Conservation (phyloP, 2,888 invertebrate species). For the Phasia obesa region DNA sequence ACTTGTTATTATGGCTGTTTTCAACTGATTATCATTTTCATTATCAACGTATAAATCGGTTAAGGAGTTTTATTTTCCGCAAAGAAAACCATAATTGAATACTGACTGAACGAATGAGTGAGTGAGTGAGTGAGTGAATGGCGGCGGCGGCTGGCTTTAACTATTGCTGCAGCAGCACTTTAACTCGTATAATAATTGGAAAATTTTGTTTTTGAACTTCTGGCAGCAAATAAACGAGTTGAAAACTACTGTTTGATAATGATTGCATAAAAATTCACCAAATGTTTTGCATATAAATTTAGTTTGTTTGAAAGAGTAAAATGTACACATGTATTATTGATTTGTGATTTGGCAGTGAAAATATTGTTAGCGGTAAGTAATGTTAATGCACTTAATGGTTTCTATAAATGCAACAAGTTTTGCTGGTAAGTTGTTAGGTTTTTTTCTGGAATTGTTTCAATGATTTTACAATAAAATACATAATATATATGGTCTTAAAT, state of each 20-base stretch:
- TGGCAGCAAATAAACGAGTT: conserved; percentile 26
- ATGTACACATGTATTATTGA: conserved; percentile 3
- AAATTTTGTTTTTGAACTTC: conserved; percentile 30
- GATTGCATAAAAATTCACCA: conserved; percentile 45
- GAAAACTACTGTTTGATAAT: conserved; percentile 56
- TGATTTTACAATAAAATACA: neutral
- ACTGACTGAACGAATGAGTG: neutral
- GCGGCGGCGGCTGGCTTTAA: conserved; percentile 28
- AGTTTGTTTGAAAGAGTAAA: neutral
- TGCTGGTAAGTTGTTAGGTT: neutral
- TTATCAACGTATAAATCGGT: conserved; percentile 70
- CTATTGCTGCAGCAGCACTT: conserved; percentile 7
- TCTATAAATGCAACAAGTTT: conserved; percentile 15
- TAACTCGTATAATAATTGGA: conserved; percentile 33
- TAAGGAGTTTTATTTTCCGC: conserved; percentile 53
- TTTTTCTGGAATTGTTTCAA: neutral
- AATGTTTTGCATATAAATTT: conserved; percentile 30
- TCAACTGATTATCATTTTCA: conserved; percentile 75
- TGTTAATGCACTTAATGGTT: conserved; percentile 16
- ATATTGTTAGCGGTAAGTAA: neutral
- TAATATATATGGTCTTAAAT: neutral
- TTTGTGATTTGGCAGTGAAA: conserved; percentile 35
- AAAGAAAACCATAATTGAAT: conserved; percentile 55
- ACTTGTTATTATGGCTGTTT: conserved; percentile 70
- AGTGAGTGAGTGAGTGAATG: conserved; percentile 25